Percentiles rank a stretch among this genome's conserved stretches.
These are phyloP conservation scores for Sitodiplosis mosellana DNA, from an alignment of 1,140 invertebrate species.

Conservation along the genomic window DNA sequence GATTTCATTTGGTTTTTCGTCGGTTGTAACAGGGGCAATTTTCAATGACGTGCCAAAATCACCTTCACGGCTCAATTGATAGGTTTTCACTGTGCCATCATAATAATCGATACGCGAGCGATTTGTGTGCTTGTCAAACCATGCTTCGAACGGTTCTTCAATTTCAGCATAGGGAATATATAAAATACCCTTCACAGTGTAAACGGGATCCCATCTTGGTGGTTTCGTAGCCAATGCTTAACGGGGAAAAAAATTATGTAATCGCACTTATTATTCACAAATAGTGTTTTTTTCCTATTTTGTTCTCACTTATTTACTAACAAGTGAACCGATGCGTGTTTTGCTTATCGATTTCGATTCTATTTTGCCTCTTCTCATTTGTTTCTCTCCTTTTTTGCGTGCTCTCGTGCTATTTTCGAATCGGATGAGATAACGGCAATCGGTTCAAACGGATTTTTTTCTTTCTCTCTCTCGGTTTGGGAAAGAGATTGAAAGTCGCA, in stretches of 20 bases:
- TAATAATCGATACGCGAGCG: constrained; percentile 88
- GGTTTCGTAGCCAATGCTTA: constrained; percentile 19
- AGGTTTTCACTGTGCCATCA: constrained; percentile 79
- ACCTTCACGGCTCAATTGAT: constrained; percentile 46
- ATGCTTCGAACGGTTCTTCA: constrained; percentile 71
- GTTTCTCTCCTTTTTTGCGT: too few relatives aligned
- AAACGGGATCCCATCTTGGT: constrained; percentile 47
- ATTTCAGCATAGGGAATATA: constrained; percentile 89
- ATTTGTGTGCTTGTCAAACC: constrained; percentile 53
- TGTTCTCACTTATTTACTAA: neutral
- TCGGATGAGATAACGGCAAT: too few relatives aligned
- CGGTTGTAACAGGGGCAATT: constrained; percentile 71
- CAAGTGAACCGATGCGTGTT: neutral
- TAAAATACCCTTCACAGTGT: constrained; percentile 53
- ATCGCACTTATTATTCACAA: neutral
- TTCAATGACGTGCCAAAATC: constrained; percentile 59
- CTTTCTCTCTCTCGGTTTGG: too few relatives aligned
- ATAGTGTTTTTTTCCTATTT: neutral
- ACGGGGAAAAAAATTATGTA: neutral
- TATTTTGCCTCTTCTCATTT: too few relatives aligned
- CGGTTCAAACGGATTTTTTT: too few relatives aligned
- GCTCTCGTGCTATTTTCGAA: too few relatives aligned
- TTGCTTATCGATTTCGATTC: too few relatives aligned
- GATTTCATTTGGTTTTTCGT: constrained; percentile 42
- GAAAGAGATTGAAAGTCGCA: too few relatives aligned